These are phyloP conservation scores for Morpho achilles DNA, from an alignment of 2,888 invertebrate species.

Conservation along the genomic window DNA sequence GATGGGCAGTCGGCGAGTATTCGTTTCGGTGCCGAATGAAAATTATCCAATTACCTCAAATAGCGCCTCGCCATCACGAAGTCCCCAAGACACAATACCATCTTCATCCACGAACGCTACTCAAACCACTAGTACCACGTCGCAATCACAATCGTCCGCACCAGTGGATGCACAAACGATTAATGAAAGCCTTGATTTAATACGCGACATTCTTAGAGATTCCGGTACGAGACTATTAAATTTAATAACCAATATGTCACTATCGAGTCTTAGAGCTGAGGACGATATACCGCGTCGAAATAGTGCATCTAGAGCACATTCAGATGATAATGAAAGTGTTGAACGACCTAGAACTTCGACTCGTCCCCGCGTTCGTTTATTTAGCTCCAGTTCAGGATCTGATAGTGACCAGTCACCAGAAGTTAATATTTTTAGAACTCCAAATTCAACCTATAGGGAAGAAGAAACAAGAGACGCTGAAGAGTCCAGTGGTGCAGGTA, in stretches of 20 bases:
- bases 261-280: conserved; percentile 57
- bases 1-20: conserved; percentile 16
- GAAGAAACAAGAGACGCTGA: conserved; percentile 38
- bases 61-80: conserved; percentile 8
- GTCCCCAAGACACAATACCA: conserved; percentile 12
- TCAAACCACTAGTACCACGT: conserved; percentile 29
- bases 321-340: conserved; percentile 46
- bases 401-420: conserved; percentile 64
- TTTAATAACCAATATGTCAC: conserved; percentile 68
- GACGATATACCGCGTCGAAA: conserved; percentile 42
- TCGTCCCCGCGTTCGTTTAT: conserved; percentile 41
- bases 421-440: conserved; percentile 63
- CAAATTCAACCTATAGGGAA: conserved; percentile 57
- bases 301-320: conserved; percentile 39
- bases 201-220: conserved; percentile 69
- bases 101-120: conserved; percentile 15
- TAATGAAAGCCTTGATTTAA: conserved; percentile 67
- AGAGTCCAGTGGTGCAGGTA: conserved; percentile 21
- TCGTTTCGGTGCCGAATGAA: conserved; percentile 20
- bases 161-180: conserved; percentile 65
- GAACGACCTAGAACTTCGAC: conserved; percentile 30
- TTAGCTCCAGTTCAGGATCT: conserved; percentile 62
- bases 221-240: conserved; percentile 68
- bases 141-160: conserved; percentile 29
- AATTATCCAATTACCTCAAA: conserved; percentile 11